Percentiles rank a stretch among this genome's conserved stretches.
phyloP scores from a whole-genome alignment of 1,140 invertebrate genomes.

The Trachelipus rathkii region DNA sequence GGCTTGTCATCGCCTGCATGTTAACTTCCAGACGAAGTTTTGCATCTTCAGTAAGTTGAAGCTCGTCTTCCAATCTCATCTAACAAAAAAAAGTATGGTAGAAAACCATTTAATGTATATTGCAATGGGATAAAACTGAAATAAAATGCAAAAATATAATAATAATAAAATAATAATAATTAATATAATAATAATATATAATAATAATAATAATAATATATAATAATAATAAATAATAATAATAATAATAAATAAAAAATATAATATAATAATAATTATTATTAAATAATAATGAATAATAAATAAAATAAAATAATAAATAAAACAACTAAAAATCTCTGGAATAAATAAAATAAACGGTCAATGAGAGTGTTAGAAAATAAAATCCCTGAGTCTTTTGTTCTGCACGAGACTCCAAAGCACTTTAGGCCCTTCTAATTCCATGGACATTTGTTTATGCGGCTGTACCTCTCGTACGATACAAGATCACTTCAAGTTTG shows the following conservation, averaged over 20 bases:
- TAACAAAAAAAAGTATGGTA: conserved; percentile 50
- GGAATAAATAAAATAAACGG: not conserved
- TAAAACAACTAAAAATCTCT: too few relatives aligned
- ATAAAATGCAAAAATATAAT: too few relatives aligned
- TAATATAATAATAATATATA: too few relatives aligned
- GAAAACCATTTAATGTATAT: too few relatives aligned
- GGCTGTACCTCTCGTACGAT: conserved; percentile 45
- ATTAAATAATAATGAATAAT: too few relatives aligned
- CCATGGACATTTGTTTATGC: conserved; percentile 69
- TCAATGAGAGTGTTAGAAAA: not conserved
- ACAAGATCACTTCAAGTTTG: conserved; percentile 94
- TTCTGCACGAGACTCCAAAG: conserved; percentile 82
- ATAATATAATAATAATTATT: too few relatives aligned
- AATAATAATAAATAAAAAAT: too few relatives aligned
- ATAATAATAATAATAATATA: too few relatives aligned
- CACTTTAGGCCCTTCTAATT: conserved; percentile 93
- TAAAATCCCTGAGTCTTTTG: conserved; percentile 63
- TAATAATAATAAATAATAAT: too few relatives aligned
- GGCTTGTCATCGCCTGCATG: conserved; percentile 92
- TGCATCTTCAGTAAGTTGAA: conserved; percentile 94
- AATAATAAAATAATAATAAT: too few relatives aligned
- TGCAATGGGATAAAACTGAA: too few relatives aligned
- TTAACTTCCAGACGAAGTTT: conserved; percentile 95
- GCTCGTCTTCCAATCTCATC: conserved; percentile 95
- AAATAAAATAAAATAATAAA: too few relatives aligned